Conservation (phyloP, 2,797 vertebrate species). For the Chiroxiphia lanceolata region DNA sequence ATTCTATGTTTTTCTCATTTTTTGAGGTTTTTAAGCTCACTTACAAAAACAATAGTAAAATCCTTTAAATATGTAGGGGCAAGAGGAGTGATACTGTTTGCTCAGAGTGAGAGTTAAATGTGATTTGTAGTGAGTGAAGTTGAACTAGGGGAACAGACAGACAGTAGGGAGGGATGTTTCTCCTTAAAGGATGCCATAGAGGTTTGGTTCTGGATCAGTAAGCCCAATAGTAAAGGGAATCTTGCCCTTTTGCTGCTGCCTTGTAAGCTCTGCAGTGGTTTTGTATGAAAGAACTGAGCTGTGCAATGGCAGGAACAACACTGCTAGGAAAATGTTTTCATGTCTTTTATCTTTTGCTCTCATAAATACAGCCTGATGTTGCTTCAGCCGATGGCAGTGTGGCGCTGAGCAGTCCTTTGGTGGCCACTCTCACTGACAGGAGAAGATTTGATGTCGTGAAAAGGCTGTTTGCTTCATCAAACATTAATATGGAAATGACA, state of each 20-base stretch:
- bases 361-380: constrained; percentile 76
- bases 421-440: constrained; percentile 69
- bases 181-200: background rate
- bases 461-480: constrained; percentile 78
- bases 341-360: constrained; percentile 1
- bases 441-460: constrained; percentile 70
- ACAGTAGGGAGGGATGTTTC: background rate
- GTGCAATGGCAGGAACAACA: background rate
- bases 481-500: constrained; percentile 77
- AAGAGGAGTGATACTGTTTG: background rate
- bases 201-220: background rate
- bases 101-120: background rate
- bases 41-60: background rate
- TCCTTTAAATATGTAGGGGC: background rate
- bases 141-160: background rate
- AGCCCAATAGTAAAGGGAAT: background rate
- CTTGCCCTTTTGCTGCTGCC: background rate
- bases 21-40: background rate
- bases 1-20: background rate
- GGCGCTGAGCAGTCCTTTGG: constrained; percentile 58
- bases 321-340: background rate
- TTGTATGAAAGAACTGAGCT: background rate
- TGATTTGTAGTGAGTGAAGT: background rate
- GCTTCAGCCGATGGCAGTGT: constrained; percentile 65
- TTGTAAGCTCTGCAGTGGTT: background rate